These are phyloP conservation scores for Agrenia bidenticulata DNA, from an alignment of 2,888 invertebrate genomes.

Conservation along the genomic window DNA sequence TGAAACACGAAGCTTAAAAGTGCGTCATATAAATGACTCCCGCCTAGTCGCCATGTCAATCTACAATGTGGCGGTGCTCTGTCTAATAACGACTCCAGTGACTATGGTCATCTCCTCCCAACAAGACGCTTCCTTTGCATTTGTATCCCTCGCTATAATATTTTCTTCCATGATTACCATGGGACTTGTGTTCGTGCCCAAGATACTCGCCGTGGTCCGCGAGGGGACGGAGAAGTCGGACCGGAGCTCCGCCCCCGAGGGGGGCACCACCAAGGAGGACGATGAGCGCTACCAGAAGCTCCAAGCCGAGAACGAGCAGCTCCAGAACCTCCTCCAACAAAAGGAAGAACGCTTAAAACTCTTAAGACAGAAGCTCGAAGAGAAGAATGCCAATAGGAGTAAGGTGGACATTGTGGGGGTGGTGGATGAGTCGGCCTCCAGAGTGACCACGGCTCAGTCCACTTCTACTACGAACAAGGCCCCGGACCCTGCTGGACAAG, in stretches of 20 bases:
- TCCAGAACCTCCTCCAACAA: slow-evolving; percentile 91
- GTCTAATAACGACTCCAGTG: slow-evolving; percentile 96
- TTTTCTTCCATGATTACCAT: slow-evolving; percentile 98
- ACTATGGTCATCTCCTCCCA: slow-evolving; percentile 96
- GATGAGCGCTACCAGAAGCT: slow-evolving; percentile 93
- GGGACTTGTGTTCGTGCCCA: slow-evolving; percentile 97
- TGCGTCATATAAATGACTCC: slow-evolving; percentile 96
- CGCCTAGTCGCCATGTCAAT: slow-evolving; percentile 99
- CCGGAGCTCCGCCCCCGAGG: slow-evolving; percentile 65
- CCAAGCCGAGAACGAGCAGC: slow-evolving; percentile 90
- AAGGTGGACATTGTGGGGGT: slow-evolving; percentile 12
- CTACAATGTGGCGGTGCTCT: slow-evolving; percentile 97
- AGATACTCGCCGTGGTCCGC: slow-evolving; percentile 88
- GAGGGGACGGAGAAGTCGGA: slow-evolving; percentile 61
- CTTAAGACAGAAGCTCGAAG: slow-evolving; percentile 76
- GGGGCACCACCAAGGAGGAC: slow-evolving; percentile 81
- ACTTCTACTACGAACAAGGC: too few species aligned
- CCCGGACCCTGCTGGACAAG: too few species aligned
- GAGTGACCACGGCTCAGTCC: too few species aligned
- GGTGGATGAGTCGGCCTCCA: not conserved
- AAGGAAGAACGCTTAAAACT: slow-evolving; percentile 86
- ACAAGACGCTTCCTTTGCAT: slow-evolving; percentile 96
- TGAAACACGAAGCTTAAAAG: slow-evolving; percentile 95
- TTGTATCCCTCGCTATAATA: slow-evolving; percentile 92
- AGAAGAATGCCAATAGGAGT: slow-evolving; percentile 64